Conservation (phyloP, 2,113 vertebrate species). For the Entosphenus tridentatus region DNA sequence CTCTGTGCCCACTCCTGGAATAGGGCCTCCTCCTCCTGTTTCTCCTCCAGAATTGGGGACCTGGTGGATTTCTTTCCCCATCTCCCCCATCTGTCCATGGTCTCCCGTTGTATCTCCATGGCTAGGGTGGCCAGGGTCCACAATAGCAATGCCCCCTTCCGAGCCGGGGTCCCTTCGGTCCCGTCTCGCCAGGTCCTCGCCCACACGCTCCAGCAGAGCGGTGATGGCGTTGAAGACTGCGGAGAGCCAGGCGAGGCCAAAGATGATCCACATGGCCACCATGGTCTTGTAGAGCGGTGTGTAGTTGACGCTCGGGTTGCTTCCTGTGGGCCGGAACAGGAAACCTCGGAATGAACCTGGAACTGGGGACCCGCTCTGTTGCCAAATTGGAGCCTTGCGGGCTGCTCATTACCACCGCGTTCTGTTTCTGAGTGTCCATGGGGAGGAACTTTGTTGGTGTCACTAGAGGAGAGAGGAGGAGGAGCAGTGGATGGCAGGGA, state of each 20-base stretch:
- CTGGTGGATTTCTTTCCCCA: not conserved
- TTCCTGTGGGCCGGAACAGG: slow-evolving; percentile 22
- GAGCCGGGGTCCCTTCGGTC: not conserved
- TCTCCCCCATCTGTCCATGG: not conserved
- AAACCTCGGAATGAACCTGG: not conserved
- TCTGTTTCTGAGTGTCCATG: too few relatives aligned
- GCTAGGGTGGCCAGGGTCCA: not conserved
- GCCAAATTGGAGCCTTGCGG: too few relatives aligned
- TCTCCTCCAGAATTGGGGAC: not conserved
- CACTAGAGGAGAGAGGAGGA: too few relatives aligned
- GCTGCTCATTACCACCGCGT: too few relatives aligned
- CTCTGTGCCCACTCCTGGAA: too few relatives aligned
- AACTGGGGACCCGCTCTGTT: too few relatives aligned
- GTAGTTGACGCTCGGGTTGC: slow-evolving; percentile 33
- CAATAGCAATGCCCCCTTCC: not conserved
- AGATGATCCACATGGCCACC: slow-evolving; percentile 62
- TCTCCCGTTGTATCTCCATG: slow-evolving; percentile 9
- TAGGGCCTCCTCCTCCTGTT: not conserved
- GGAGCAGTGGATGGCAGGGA: too few relatives aligned
- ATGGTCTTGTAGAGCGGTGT: slow-evolving; percentile 50
- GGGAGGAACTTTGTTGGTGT: too few relatives aligned
- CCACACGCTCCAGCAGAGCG: slow-evolving; percentile 34
- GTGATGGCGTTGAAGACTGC: slow-evolving; percentile 52
- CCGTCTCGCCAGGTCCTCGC: slow-evolving; percentile 14
- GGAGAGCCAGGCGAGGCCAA: slow-evolving; percentile 69